phyloP scores from a whole-genome alignment of 2,888 invertebrate genomes.

The Teinopalpus imperialis region DNA sequence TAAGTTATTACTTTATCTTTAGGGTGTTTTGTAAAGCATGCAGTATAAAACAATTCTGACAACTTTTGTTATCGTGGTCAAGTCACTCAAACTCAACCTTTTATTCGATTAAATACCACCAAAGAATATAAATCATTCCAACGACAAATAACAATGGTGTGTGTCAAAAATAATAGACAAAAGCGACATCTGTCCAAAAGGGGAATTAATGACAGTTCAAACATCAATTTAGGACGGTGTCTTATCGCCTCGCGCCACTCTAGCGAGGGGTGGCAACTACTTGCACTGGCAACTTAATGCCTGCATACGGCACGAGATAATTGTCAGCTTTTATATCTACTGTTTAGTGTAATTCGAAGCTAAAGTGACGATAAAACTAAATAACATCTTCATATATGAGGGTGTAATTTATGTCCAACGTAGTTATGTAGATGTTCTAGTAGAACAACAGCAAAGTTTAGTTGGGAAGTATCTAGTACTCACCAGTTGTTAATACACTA shows the following conservation, averaged over 20 bases:
- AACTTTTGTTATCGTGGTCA: too few species aligned
- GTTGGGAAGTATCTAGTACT: too few species aligned
- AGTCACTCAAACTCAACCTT: too few species aligned
- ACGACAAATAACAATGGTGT: slow-evolving; percentile 69
- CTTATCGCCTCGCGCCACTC: slow-evolving; percentile 59
- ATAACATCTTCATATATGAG: too few species aligned
- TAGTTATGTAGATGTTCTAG: too few species aligned
- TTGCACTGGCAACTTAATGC: slow-evolving; percentile 35
- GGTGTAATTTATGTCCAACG: too few species aligned
- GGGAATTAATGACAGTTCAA: slow-evolving; percentile 77
- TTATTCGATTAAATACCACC: background rate
- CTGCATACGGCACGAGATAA: slow-evolving; percentile 51
- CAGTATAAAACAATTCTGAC: too few species aligned
- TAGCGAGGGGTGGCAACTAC: slow-evolving; percentile 55
- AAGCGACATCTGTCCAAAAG: slow-evolving; percentile 69
- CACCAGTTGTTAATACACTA: too few species aligned
- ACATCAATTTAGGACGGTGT: slow-evolving; percentile 70
- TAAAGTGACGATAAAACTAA: slow-evolving; percentile 4
- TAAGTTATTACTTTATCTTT: too few species aligned
- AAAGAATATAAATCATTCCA: slow-evolving; percentile 55
- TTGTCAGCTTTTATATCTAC: slow-evolving; percentile 41
- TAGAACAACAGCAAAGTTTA: too few species aligned
- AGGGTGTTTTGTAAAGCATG: too few species aligned
- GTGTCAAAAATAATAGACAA: slow-evolving; percentile 77
- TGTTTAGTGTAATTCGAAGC: slow-evolving; percentile 13